Percentiles rank a stretch among this genome's conserved stretches.
Evolutionary conservation across 1,140 invertebrate genomes (phyloP).

Genomic region (Drosophila neocordata): DNA sequence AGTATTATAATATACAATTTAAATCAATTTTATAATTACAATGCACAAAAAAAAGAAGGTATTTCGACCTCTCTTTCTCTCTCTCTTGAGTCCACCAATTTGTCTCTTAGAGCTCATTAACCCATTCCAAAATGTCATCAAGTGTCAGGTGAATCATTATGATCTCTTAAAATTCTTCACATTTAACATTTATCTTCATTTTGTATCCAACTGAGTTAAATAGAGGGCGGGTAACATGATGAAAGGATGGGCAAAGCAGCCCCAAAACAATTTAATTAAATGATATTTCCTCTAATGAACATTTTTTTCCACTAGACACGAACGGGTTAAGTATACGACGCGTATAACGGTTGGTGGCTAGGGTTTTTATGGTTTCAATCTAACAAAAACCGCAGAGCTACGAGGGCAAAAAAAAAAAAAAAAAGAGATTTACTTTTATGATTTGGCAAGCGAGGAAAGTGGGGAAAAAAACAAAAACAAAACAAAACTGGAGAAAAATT

Average conservation of each 20-base stretch:
- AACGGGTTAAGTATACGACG: constrained; percentile 24
- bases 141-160: constrained; percentile 17
- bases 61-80: too few species aligned
- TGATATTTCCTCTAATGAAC: constrained; percentile 73
- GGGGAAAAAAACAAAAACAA: too few species aligned
- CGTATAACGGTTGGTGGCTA: constrained; percentile 37
- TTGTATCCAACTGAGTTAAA: neutral
- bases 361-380: constrained; percentile 50
- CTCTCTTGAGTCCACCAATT: neutral
- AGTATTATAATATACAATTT: neutral
- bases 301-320: constrained; percentile 52
- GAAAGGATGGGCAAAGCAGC: neutral
- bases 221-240: too few species aligned
- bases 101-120: neutral
- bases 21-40: neutral
- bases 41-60: neutral
- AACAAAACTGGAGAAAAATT: constrained; percentile 24
- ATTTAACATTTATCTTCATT: constrained; percentile 38
- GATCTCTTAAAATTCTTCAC: constrained; percentile 39
- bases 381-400: constrained; percentile 45
- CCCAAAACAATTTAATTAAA: constrained; percentile 67
- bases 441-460: constrained; percentile 26
- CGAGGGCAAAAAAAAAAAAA: constrained; percentile 29
- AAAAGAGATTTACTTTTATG: constrained; percentile 40
- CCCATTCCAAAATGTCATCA: constrained; percentile 15